A percentile compares a stretch with the other conserved stretches of the same genome.
Conservation (phyloP, 1,140 invertebrate genomes). For the Meloidogyne hapla region DNA sequence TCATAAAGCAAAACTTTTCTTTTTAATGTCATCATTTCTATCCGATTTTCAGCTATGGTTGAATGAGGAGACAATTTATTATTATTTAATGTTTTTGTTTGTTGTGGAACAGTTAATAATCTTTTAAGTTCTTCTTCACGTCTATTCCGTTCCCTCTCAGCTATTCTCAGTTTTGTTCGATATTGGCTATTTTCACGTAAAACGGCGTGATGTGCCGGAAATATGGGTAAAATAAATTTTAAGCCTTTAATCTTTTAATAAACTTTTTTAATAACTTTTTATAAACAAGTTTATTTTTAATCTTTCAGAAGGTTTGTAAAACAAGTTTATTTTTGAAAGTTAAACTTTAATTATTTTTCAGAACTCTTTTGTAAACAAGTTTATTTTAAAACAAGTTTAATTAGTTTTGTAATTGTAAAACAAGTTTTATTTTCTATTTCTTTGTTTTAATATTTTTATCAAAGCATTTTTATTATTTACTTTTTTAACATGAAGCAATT, state of each 20-base stretch:
- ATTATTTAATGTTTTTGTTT: neutral
- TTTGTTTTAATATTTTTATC: too few species aligned
- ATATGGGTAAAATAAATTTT: too few species aligned
- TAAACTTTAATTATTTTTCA: too few species aligned
- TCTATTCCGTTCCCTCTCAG: slow-evolving; percentile 31
- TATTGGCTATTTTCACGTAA: slow-evolving; percentile 36
- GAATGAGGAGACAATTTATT: neutral
- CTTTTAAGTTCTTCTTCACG: slow-evolving; percentile 29
- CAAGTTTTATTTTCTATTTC: too few species aligned
- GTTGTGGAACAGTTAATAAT: slow-evolving; percentile 16
- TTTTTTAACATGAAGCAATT: slow-evolving; percentile 32
- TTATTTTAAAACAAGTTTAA: too few species aligned
- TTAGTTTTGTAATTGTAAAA: too few species aligned
- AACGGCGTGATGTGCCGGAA: slow-evolving; percentile 20
- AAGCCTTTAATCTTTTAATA: too few species aligned
- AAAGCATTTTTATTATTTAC: slow-evolving; percentile 4
- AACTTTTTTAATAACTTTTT: too few species aligned
- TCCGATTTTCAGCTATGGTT: slow-evolving; percentile 26
- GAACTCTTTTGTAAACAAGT: too few species aligned
- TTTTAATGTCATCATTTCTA: slow-evolving; percentile 39
- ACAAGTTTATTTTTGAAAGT: too few species aligned
- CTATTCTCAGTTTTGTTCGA: slow-evolving; percentile 28
- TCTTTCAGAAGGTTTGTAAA: too few species aligned
- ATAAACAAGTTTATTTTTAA: neutral
- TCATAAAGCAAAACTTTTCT: slow-evolving; percentile 49